Base-by-base conservation (phyloP, 2,797 vertebrate genomes). In the Hyperoplus immaculatus region DNA sequence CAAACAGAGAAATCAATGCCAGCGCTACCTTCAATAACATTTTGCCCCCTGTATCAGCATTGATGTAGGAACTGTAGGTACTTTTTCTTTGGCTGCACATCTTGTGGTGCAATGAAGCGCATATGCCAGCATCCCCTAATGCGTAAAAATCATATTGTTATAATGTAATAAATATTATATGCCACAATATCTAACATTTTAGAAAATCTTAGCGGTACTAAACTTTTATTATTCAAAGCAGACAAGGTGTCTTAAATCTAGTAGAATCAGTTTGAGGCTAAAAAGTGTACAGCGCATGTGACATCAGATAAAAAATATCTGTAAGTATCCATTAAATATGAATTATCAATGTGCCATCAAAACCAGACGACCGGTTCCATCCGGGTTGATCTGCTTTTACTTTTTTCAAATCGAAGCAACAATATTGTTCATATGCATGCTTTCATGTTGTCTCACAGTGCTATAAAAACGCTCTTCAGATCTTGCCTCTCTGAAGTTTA, bases 401-500 rank as follows among this genome's bases (percentile, higher is more conserved):
- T 61, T 69, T 45, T 56, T 73, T 68, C 10, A 72, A n/a, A 56
- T 83, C 64, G 80, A 82, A 83, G 75, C 65, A 82, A 60, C 68
- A 70, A 54, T 41, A 50, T 57, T 75, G 67, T 77, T 63, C 60
- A 55, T 49, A 29, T 21, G 45, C 49, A 66, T 41, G 62, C 69
- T 70, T 81, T 84, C 51, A 72, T 67, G 38, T 39, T 54, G 38
- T n/a, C 16, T 45, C 12, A 7, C 18, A 1, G 16, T 14, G 45
- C 55, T 41, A 51, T 66, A 56, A 83, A 29, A 78, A 62, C 49
- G 9, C 12, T 60, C 57, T 4, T 76, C 68, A 69, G 77, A 81
- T 75, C 65, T 42, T 36, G 50, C 75, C 69, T 74, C 75, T 73
- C 45, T 45, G 68, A 18, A 64, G 61, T 93, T 91, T 86, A 86